These are phyloP conservation scores for fruit fly (Drosophila melanogaster) DNA, from an alignment of 1,140 invertebrate genomes.

Conservation along the genomic window DNA sequence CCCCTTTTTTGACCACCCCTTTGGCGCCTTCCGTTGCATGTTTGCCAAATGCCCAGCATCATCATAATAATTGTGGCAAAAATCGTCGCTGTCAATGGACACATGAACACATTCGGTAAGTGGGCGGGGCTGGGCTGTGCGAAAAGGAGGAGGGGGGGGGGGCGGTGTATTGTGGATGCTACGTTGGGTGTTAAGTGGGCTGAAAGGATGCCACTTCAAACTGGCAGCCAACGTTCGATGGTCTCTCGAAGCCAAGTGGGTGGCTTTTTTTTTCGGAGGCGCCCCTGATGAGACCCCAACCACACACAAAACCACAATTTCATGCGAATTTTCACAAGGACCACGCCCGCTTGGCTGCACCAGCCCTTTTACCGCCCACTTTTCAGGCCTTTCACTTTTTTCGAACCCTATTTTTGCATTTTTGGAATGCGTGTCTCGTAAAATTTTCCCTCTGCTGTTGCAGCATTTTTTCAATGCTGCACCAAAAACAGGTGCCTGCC, in stretches of 20 bases:
- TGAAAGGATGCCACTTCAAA: constrained; percentile 50
- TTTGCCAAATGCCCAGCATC: constrained; percentile 81
- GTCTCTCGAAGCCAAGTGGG: constrained; percentile 42
- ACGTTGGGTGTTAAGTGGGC: neutral
- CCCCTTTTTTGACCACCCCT: neutral
- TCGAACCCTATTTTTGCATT: constrained; percentile 52
- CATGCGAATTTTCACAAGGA: constrained; percentile 63
- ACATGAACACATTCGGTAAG: constrained; percentile 37
- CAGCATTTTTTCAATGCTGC: constrained; percentile 18
- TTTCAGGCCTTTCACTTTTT: neutral
- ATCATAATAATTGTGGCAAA: constrained; percentile 83
- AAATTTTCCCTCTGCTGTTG: constrained; percentile 43
- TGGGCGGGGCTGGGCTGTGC: neutral
- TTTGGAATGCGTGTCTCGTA: constrained; percentile 76
- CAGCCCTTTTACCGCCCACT: neutral
- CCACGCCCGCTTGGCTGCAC: constrained; percentile 12
- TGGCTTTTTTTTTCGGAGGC: constrained; percentile 21
- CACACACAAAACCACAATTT: constrained; percentile 70
- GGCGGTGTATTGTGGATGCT: neutral
- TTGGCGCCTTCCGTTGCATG: constrained; percentile 45
- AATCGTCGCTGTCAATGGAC: constrained; percentile 67
- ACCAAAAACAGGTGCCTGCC: constrained; percentile 37
- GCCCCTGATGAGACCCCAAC: constrained; percentile 1
- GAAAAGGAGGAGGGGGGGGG: too few species aligned
- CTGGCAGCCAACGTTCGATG: constrained; percentile 56